These are phyloP conservation scores for Procapra przewalskii DNA, from an alignment of 2,113 vertebrate genomes.

Conservation along the genomic window DNA sequence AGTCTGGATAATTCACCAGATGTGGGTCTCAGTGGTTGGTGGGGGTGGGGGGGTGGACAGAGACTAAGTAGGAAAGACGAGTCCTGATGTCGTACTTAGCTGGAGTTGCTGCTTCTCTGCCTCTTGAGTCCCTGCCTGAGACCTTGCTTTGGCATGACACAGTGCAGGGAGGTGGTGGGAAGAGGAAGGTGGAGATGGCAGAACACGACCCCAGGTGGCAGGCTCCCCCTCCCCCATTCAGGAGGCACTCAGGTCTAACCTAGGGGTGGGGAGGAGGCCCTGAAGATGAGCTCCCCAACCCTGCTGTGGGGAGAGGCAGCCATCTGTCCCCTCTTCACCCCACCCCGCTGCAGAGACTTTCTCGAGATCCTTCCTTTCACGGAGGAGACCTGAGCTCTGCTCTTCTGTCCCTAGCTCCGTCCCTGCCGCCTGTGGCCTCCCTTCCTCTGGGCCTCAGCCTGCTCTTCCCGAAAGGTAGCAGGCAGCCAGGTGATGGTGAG, in stretches of 20 bases:
- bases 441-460: neutral
- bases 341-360: neutral
- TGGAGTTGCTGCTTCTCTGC: neutral
- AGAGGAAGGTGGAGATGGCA: neutral
- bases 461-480: neutral
- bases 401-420: neutral
- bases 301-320: neutral
- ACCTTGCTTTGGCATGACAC: neutral
- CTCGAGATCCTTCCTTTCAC: neutral
- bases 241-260: neutral
- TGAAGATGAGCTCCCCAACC: neutral
- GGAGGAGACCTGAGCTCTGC: neutral
- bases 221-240: neutral
- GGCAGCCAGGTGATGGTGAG: neutral
- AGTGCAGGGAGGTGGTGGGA: neutral
- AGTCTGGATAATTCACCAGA: constrained; percentile 66
- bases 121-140: neutral
- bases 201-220: neutral
- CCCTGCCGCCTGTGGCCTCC: neutral
- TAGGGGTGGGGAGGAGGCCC: neutral
- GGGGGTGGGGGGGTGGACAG: neutral
- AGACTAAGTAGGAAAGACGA: neutral
- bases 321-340: neutral
- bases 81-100: neutral
- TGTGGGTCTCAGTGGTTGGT: neutral